Base-by-base conservation (phyloP, 2,113 vertebrate species). In the Tenrec ecaudatus region DNA sequence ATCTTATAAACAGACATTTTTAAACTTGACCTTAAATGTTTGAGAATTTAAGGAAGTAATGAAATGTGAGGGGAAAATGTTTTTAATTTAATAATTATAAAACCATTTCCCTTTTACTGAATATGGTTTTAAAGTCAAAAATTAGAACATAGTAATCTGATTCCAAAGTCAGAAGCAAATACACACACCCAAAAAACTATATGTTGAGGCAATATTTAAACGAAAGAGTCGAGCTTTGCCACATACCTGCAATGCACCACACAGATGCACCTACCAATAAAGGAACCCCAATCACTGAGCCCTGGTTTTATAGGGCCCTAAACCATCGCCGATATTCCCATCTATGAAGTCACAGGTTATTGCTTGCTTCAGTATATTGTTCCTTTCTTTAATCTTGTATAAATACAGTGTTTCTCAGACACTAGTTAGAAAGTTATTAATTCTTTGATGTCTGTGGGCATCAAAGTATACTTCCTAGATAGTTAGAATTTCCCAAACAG, bases 361-460 rank as follows among this genome's bases (percentile, higher is more conserved):
- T 88, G 36, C 29, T 71, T 71, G 53, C 25, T 16, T 77, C 11
- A 20, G 4, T 68, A 88, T 12, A 78, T 11, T 71, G n/a, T 47
- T 75, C 47, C 62, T 94, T 79, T 33, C 47, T 53, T 27, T 62
- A 29, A n/a, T 20, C 1, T 62, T 79, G 22, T 71, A 79, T 73
- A 84, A 76, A 31, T 53, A 53, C 9, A 53, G 47, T 53, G 47
- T 53, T 53, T 53, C 47, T 53, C 47, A 53, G 47, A 84, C 4
- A 73, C 25, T 60, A 92, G 36, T 71, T 92, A 69, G 73, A 82
- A 95, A 87, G 82, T 64, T 71, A 88, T 93, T 47, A 83, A 88
- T 90, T 83, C 38, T 86, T 36, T 3, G 5, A 15, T 80, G 1
- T 87, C 84, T 43, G 10, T 58, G 36, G 53, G 12, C 64, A 81